Evolutionary conservation across 2,113 vertebrate genomes (phyloP), one percentile per base, ranked within the genome.

Genomic region (Natator depressus): DNA sequence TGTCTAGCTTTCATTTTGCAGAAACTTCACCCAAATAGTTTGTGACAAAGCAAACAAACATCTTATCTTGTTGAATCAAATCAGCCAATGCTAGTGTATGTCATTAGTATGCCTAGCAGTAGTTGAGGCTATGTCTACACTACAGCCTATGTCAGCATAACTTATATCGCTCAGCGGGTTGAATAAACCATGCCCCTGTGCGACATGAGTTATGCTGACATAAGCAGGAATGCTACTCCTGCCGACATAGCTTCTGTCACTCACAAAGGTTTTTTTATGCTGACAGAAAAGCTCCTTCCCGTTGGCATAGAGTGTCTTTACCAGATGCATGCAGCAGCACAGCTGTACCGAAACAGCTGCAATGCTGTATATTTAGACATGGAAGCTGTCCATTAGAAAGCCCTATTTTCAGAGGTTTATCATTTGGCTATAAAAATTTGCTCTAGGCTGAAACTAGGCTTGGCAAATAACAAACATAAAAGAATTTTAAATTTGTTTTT

Each of bases 381-480:
- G 22, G 94, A 89, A 19, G 49, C 62, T 95, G 85, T 93, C 92
- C 96, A 91, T 92, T 95, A 90, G 57, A 95, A 97, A 83, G 38
- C 78, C 31, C 86, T 87, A 89, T 92, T 75, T 57, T 83, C 87
- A 57, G 82, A 88, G 20, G 42, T 94, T 91, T 93, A 78, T 62
- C 92, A 84, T 75, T 95, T 65, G 86, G 92, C 80, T 92, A 13
- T 91, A 94, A 91, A 93, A 89, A 87, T 88, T 89, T 94, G 55
- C 90, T 96, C 35, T 76, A 57, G 90, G 96, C 94, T 89, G 96
- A 97, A 97, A 95, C 85, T 90, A 90, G 69, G 69, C 62, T 94
- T 53, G 55, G 96, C 89, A 96, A 89, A 94, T 93, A 51, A 24
- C 10, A 51, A 42, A 54, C 87, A 87, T 9, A 27, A 95, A 51